Evolutionary conservation across 2,888 invertebrate species (phyloP), one percentile per base, ranked within the genome.

Genomic region (Pemphredon lugubris): DNA sequence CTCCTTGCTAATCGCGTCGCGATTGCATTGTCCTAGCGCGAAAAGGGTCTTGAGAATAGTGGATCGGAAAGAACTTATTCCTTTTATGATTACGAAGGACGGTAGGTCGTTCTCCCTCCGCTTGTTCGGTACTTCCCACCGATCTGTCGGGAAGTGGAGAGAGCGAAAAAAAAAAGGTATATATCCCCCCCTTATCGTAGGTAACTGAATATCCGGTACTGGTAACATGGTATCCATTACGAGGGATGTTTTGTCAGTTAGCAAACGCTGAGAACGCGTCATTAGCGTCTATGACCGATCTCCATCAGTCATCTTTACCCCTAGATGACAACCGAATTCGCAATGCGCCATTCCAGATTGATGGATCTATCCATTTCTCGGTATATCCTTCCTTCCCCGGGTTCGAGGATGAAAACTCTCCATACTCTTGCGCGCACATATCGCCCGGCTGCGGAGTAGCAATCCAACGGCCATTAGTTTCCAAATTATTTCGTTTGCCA

Each of bases 251-350:
- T 79, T 74, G 70, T 65, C 64, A 67, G 75, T 81, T 65, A 70
- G 69, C 64, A 58, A 73, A 48, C 61, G 42, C 59, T 53, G 58
- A 66, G 69, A 74, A 55, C 73, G 71, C 70, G 79, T 86, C 84
- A 84, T 84, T 83, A 84, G 81, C 81, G 75, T 73, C 68, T 76
- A 73, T 64, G 75, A 65, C 70, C 80, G 74, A 72, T 76, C 58
- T 72, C 81, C 84, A 86, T 86, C 86, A 83, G 83, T 87, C 85
- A 87, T 86, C 78, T 81, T 84, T 81, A 82, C 76, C 80, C 81
- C 60, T n/a, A 65, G 61, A 77, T 67, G 83, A 82, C 84, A 84
- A 81, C 77, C 79, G 82, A 82, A 82, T 83, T 81, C 73, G 72
- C 73, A 64, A 67, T 63, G 65, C 68, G 64, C 60, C 61, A 48